A percentile compares a stretch with the other conserved stretches of the same genome.
These are phyloP conservation scores for Brachynemurus nebulosus DNA, from an alignment of 2,888 invertebrate species.

Conservation along the genomic window DNA sequence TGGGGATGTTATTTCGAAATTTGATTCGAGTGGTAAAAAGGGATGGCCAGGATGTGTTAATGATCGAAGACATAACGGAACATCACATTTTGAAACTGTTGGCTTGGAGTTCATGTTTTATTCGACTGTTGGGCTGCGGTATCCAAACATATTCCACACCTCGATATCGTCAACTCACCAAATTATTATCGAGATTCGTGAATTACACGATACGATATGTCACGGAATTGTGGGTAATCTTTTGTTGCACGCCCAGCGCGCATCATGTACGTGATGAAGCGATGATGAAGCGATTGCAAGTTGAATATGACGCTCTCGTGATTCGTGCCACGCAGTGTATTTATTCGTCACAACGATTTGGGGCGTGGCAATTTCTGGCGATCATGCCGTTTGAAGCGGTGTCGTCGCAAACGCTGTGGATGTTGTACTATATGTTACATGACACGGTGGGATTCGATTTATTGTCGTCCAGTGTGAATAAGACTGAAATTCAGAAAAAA, in stretches of 20 bases:
- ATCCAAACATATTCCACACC: conserved; percentile 49
- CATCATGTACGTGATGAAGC: conserved; percentile 26
- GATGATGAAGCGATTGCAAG: conserved; percentile 43
- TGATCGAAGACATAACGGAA: conserved; percentile 38
- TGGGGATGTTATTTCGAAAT: conserved; percentile 48
- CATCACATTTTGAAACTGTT: conserved; percentile 50
- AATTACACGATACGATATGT: conserved; percentile 59
- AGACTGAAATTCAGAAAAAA: not conserved
- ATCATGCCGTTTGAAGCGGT: conserved; percentile 53
- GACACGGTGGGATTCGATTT: conserved; percentile 31
- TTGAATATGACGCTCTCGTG: conserved; percentile 62
- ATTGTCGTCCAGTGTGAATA: conserved; percentile 21
- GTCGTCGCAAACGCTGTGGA: conserved; percentile 45
- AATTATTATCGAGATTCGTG: conserved; percentile 49
- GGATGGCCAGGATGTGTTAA: conserved; percentile 34
- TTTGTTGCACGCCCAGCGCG: conserved; percentile 26
- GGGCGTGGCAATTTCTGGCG: conserved; percentile 71
- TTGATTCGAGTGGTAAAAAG: conserved; percentile 31
- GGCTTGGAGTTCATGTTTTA: conserved; percentile 51
- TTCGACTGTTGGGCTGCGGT: conserved; percentile 49
- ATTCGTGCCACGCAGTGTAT: conserved; percentile 52
- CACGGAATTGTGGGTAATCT: conserved; percentile 53
- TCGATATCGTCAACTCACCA: conserved; percentile 54
- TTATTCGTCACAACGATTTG: conserved; percentile 54
- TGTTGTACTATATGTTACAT: conserved; percentile 48